Evolutionary conservation across 2,797 vertebrate genomes (phyloP).

Genomic region (Sphenopsis melanotis): DNA sequence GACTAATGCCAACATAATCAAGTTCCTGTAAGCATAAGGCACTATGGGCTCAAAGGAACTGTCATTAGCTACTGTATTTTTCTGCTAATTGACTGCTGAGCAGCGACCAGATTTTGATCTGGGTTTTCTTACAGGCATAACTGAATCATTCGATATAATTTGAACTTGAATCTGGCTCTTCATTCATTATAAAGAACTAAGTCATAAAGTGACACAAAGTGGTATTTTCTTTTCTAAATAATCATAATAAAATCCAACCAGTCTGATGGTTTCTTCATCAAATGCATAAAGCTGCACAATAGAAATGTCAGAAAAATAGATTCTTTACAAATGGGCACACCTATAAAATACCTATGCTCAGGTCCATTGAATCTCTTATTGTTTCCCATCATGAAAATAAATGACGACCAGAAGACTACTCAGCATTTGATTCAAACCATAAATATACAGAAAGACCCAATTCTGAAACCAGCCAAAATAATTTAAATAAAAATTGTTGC

Average conservation of each 20-base stretch:
- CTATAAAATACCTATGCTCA: neutral
- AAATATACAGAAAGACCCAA: neutral
- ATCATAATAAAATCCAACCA: neutral
- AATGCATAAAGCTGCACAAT: neutral
- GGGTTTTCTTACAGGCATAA: neutral
- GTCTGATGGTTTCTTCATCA: neutral
- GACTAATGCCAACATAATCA: neutral
- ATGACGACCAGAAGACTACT: neutral
- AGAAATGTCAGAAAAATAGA: neutral
- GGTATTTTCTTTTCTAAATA: neutral
- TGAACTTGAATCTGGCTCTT: neutral
- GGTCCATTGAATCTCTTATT: neutral
- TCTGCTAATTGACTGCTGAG: neutral
- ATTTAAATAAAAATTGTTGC: neutral
- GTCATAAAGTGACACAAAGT: neutral
- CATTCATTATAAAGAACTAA: neutral
- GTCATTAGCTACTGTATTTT: neutral
- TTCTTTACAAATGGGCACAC: neutral
- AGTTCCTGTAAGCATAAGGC: conserved; percentile 10
- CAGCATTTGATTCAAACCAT: neutral
- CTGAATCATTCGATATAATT: neutral
- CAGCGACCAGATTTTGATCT: neutral
- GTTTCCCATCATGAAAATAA: neutral
- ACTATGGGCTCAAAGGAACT: neutral
- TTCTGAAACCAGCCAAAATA: neutral